phyloP scores from a whole-genome alignment of 2,797 vertebrate genomes.

The Coracias cyanogaster region DNA sequence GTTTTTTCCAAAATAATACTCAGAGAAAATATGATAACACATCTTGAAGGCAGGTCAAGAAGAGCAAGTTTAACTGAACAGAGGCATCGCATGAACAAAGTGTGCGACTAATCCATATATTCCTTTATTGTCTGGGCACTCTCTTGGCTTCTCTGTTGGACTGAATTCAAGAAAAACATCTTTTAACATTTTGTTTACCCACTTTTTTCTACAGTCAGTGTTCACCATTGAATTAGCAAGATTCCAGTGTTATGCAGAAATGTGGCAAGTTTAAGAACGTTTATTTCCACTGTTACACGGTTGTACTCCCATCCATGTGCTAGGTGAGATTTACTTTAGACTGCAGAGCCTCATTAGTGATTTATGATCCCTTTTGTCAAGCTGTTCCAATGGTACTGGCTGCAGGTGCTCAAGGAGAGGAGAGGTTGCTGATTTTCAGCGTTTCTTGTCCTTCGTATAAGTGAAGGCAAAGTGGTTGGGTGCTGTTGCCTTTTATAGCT shows the following conservation, averaged over 20 bases:
- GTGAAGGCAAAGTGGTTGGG: not conserved
- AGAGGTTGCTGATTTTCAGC: not conserved
- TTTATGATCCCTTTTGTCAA: accelerated
- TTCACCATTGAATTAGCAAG: not conserved
- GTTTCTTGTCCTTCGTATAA: not conserved
- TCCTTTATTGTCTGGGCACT: not conserved
- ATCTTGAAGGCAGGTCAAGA: constrained; percentile 40
- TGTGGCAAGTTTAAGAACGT: not conserved
- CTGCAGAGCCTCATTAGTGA: not conserved
- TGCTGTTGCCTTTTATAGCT: not conserved
- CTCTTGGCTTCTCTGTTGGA: not conserved
- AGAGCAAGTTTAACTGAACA: constrained; percentile 9
- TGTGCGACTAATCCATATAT: not conserved
- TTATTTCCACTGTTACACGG: not conserved
- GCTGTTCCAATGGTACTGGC: not conserved
- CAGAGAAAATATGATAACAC: constrained; percentile 52
- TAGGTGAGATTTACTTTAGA: not conserved
- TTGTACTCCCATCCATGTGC: not conserved
- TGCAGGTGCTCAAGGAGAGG: not conserved
- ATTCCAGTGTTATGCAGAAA: not conserved
- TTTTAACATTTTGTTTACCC: constrained; percentile 25
- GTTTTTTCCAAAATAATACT: constrained; percentile 47
- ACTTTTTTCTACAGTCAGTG: not conserved
- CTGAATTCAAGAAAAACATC: not conserved
- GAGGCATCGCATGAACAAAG: not conserved